A percentile compares a stretch with the other conserved stretches of the same genome.
Conservation (phyloP, 2,888 invertebrate species). For the Phaedon cochleariae region DNA sequence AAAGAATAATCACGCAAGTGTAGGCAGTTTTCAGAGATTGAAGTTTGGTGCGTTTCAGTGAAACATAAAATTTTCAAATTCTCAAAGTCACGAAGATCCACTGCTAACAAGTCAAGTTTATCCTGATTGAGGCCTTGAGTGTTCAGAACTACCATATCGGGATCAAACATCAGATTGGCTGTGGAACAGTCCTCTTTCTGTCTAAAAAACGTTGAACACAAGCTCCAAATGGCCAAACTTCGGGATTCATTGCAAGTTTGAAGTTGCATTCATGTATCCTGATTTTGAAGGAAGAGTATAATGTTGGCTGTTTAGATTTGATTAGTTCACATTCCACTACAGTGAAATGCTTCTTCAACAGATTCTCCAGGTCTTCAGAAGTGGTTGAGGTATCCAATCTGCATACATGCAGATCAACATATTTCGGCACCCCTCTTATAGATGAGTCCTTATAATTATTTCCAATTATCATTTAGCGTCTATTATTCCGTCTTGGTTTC, state of each 20-base stretch:
- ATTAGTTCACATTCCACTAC: background rate
- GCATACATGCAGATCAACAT: conserved; percentile 3
- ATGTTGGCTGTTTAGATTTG: conserved; percentile 3
- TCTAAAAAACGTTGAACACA: background rate
- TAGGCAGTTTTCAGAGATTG: background rate
- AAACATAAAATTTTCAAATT: conserved; percentile 1
- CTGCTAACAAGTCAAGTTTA: conserved; percentile 11
- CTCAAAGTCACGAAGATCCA: background rate
- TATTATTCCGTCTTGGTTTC: background rate
- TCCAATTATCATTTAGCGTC: background rate
- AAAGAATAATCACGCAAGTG: conserved; percentile 1
- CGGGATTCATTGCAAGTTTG: conserved; percentile 9
- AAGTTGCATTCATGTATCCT: conserved; percentile 3
- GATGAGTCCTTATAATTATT: conserved; percentile 7
- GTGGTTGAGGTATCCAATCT: conserved; percentile 3
- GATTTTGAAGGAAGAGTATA: conserved; percentile 10
- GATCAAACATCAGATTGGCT: conserved; percentile 17
- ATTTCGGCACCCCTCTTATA: conserved; percentile 1
- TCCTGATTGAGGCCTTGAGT: conserved; percentile 10
- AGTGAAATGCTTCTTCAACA: background rate
- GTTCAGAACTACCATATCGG: conserved; percentile 12
- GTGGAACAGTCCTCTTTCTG: conserved; percentile 7
- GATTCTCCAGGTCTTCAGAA: conserved; percentile 5
- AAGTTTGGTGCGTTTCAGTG: conserved; percentile 7
- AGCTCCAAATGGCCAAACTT: conserved; percentile 1